Percentiles rank a stretch among this genome's conserved stretches.
phyloP scores from a whole-genome alignment of 2,888 invertebrate species.

The Cabera pusaria region DNA sequence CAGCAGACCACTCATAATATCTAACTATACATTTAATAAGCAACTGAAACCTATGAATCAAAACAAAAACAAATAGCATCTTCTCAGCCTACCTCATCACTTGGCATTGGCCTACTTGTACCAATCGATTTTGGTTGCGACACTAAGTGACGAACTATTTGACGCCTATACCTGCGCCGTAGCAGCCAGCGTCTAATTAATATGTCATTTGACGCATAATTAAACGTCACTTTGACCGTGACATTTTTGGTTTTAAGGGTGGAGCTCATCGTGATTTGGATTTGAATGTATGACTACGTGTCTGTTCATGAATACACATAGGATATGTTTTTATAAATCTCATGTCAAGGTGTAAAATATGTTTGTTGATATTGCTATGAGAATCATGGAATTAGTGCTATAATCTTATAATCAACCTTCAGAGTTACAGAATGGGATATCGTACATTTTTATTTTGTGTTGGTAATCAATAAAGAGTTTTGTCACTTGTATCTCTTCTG shows the following conservation, averaged over 20 bases:
- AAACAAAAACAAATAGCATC: conserved; percentile 4
- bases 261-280: conserved; percentile 25
- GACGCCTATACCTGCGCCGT: conserved; percentile 33
- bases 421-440: too few species aligned
- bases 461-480: too few species aligned
- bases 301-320: conserved; percentile 18
- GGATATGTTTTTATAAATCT: not conserved
- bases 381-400: too few species aligned
- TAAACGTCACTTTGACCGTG: conserved; percentile 43
- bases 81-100: conserved; percentile 20
- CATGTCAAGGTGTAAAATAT: too few species aligned
- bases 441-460: too few species aligned
- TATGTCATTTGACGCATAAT: conserved; percentile 42
- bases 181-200: conserved; percentile 38
- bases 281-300: conserved; percentile 21
- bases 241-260: conserved; percentile 39
- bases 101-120: conserved; percentile 68
- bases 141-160: conserved; percentile 53
- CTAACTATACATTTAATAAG: too few species aligned
- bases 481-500: too few species aligned
- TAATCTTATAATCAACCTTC: too few species aligned
- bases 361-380: too few species aligned
- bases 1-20: too few species aligned
- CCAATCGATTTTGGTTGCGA: conserved; percentile 70
- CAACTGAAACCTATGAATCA: not conserved